phyloP scores from a whole-genome alignment of 1,140 invertebrate species.

The Ephestia elutella region DNA sequence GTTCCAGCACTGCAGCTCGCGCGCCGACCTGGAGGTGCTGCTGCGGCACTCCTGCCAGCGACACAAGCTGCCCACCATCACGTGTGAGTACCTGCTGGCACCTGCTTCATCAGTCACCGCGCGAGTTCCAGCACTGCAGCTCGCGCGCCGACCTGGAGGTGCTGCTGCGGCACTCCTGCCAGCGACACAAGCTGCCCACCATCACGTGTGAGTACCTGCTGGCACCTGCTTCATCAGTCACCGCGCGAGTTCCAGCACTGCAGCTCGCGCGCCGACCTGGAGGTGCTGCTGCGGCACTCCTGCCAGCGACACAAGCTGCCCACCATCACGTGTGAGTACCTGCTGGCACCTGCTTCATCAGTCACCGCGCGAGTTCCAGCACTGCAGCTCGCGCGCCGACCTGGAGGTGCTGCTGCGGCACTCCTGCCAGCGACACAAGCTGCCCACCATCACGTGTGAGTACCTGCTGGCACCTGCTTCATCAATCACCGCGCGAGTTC shows the following conservation, averaged over 20 bases:
- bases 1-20: no score
- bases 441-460: background rate
- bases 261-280: conserved; percentile 77
- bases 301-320: conserved; percentile 13
- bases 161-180: conserved; percentile 64
- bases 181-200: conserved; percentile 12
- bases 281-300: conserved; percentile 73
- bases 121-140: no score
- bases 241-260: no score
- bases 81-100: background rate
- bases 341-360: no score
- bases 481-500: conserved; percentile 82
- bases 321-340: background rate
- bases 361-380: no score
- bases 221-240: no score
- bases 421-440: conserved; percentile 19
- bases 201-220: conserved; percentile 1
- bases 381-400: no score
- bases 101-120: no score
- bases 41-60: conserved; percentile 52
- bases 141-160: conserved; percentile 77
- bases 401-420: conserved; percentile 76
- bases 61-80: conserved; percentile 9
- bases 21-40: conserved; percentile 77
- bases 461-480: no score